These are phyloP conservation scores for Orthosia gothica DNA, from an alignment of 2,888 invertebrate species.

Conservation along the genomic window DNA sequence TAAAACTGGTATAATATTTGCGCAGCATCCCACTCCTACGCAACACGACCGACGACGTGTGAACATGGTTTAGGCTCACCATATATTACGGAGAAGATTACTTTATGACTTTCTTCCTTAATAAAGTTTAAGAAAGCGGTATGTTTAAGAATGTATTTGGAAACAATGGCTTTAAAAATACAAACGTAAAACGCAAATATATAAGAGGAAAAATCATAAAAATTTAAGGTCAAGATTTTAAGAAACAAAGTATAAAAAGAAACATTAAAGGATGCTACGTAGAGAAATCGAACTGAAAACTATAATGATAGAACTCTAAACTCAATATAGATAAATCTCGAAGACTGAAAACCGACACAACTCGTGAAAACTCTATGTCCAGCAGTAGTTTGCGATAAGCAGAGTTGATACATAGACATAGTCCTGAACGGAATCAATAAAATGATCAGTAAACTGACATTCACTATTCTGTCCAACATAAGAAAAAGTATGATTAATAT, in stretches of 20 bases:
- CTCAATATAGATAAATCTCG: background rate
- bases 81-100: conserved; percentile 17
- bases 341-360: background rate
- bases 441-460: background rate
- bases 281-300: background rate
- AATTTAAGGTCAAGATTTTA: background rate
- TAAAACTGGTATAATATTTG: conserved; percentile 58
- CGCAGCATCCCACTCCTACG: conserved; percentile 43
- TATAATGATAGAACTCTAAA: background rate
- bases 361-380: too few relatives aligned
- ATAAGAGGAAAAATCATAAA: background rate
- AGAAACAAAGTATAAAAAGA: background rate
- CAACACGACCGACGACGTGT: conserved; percentile 27
- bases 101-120: conserved; percentile 23
- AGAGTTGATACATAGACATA: too few relatives aligned
- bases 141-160: conserved; percentile 1
- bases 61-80: conserved; percentile 28
- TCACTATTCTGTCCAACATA: background rate
- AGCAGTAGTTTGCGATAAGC: too few relatives aligned
- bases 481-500: background rate
- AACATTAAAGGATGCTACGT: too few relatives aligned
- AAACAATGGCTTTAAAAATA: conserved; percentile 5
- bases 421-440: background rate
- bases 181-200: background rate
- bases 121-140: conserved; percentile 22